Base-by-base conservation (phyloP, 1,140 invertebrate genomes). In the Chironomus striatipennis region DNA sequence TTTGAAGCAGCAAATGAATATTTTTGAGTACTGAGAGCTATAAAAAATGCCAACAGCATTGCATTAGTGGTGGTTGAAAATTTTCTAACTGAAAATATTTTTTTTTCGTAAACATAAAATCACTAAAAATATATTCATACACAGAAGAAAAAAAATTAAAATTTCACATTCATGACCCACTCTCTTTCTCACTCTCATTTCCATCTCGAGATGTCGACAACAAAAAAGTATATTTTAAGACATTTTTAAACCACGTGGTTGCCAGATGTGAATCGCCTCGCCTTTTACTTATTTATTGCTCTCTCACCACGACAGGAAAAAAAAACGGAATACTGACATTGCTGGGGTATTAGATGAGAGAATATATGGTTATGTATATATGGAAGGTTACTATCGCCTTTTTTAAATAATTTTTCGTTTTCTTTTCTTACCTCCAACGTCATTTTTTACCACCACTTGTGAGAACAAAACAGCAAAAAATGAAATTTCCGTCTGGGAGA, bases 211-310 rank as follows among this genome's bases (percentile, higher is more conserved):
- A 34, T 34, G 24, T 34, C 24, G 24, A 34, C 24, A 34, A 34
- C 24, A 34, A 57, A 57, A 57, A 57, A 57, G n/a, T 12, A n/a
- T 12, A 57, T 57, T 57, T 57, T 57, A 57, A 57, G 47, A 57
- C 47, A 57, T 57, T 57, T n/a, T 34, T 34, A 57, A 9, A 18
- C 65, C 65, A 70, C 65, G 65, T 70, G 65, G 65, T 21, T 70
- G 17, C 65, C 65, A 70, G 65, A 70, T 70, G 65, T 70, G 18
- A 70, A 18, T 9, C 20, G 17, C 20, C n/a, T 70, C 17, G 18
- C 7, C n/a, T 12, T n/a, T 12, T 12, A 57, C 47, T 57, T n/a
- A 57, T 57, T 57, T 57, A n/a, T 57, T 57, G n/a, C n/a, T n/a
- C n/a, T 57, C 47, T 57, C n/a, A 12, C 47, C 9, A n/a, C 47